Conservation (phyloP, 2,797 vertebrate genomes). For the Clarias laeviceps region DNA sequence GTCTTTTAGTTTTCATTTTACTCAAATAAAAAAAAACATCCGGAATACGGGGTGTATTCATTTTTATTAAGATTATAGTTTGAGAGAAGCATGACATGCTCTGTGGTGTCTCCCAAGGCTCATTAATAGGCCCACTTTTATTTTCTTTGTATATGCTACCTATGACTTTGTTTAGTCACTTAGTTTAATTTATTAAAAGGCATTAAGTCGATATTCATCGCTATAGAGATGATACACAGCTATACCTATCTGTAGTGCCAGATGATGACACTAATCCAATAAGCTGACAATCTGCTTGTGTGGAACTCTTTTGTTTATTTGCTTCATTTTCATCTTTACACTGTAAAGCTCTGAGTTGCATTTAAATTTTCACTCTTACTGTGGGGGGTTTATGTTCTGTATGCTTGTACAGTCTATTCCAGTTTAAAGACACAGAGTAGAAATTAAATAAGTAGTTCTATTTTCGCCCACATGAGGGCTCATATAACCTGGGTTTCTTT, state of each 20-base stretch:
- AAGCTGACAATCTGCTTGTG: neutral
- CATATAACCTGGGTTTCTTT: neutral
- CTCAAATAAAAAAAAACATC: too few species aligned
- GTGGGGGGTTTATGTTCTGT: neutral
- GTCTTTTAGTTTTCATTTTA: too few species aligned
- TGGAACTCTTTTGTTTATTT: too few species aligned
- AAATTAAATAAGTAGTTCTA: slow-evolving; percentile 8
- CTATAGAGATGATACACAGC: neutral
- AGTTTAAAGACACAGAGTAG: neutral
- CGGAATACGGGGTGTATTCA: too few species aligned
- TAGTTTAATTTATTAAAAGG: neutral
- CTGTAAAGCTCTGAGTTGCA: neutral
- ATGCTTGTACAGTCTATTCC: neutral
- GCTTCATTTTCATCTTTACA: neutral
- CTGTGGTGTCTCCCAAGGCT: neutral
- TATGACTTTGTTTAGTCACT: neutral
- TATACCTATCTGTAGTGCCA: neutral
- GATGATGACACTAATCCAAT: neutral
- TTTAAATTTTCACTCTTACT: neutral
- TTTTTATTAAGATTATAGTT: neutral
- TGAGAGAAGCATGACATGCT: neutral
- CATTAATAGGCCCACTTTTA: neutral
- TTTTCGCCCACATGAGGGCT: slow-evolving; percentile 30
- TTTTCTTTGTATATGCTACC: neutral
- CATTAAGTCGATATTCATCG: neutral